Evolutionary conservation across 37 sponge, comb jelly and placozoan species (phyloP).

Genomic region (Chondrilla cf. caribensis): DNA sequence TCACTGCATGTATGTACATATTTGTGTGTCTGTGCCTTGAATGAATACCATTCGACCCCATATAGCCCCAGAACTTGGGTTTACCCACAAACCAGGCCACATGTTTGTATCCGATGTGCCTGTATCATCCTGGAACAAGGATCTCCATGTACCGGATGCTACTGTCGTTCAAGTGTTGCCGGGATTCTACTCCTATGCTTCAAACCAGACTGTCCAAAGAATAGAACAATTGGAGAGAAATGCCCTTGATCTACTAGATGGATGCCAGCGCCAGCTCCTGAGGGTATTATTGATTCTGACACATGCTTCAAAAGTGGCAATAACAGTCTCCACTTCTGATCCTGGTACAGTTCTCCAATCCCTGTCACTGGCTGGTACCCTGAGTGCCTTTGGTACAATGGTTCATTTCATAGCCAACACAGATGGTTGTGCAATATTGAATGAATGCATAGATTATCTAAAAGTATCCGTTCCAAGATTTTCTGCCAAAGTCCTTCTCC

Average conservation of each 20-base stretch:
- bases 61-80: conserved; percentile 58
- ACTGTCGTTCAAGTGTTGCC: neutral
- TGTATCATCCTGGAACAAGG: neutral
- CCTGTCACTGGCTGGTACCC: too few relatives aligned
- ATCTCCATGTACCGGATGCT: neutral
- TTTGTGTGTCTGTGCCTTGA: too few relatives aligned
- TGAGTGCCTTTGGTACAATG: too few relatives aligned
- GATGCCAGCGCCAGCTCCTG: conserved; percentile 48
- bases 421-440: too few relatives aligned
- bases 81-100: conserved; percentile 79
- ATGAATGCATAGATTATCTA: too few relatives aligned
- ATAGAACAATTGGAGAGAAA: conserved; percentile 35
- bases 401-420: too few relatives aligned
- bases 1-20: too few relatives aligned
- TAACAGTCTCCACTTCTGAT: conserved; percentile 70
- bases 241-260: conserved; percentile 53
- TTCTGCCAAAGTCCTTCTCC: too few relatives aligned
- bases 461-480: too few relatives aligned
- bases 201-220: neutral
- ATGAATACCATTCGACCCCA: too few relatives aligned
- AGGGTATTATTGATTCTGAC: conserved; percentile 61
- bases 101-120: conserved; percentile 85
- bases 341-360: neutral
- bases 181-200: neutral
- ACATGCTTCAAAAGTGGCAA: conserved; percentile 57